phyloP scores from a whole-genome alignment of 2,113 vertebrate species.

The Malurus elegans region DNA sequence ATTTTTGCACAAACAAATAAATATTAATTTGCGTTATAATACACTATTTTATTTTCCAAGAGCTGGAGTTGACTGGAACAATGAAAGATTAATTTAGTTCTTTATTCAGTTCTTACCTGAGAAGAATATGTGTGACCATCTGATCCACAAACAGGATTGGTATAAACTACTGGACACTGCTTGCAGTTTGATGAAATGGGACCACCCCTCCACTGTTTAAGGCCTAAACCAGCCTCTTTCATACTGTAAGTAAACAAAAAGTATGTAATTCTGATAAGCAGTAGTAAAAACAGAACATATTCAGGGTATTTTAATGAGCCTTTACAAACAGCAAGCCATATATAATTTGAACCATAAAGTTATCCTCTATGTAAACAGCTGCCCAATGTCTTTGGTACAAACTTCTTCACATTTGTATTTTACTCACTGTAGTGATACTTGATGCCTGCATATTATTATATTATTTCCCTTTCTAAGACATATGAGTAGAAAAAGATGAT shows the following conservation, averaged over 20 bases:
- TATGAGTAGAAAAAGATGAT: background rate
- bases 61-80: background rate
- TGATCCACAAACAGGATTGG: conserved; percentile 88
- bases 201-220: conserved; percentile 79
- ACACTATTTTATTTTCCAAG: background rate
- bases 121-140: conserved; percentile 92
- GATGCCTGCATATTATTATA: background rate
- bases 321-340: conserved; percentile 39
- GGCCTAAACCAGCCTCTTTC: conserved; percentile 84
- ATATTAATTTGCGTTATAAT: background rate
- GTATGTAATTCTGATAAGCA: conserved; percentile 50
- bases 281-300: conserved; percentile 33
- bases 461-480: background rate
- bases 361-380: background rate
- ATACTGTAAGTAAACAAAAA: conserved; percentile 77
- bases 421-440: background rate
- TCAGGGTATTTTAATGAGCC: conserved; percentile 27
- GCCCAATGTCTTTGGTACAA: background rate
- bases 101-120: conserved; percentile 77
- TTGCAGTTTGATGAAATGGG: conserved; percentile 82
- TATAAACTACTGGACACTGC: conserved; percentile 85
- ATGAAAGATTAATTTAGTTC: conserved; percentile 1
- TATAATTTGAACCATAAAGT: background rate
- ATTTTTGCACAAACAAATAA: background rate
- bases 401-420: background rate